phyloP scores from a whole-genome alignment of 2,113 vertebrate species.

The Nycticebus coucang region DNA sequence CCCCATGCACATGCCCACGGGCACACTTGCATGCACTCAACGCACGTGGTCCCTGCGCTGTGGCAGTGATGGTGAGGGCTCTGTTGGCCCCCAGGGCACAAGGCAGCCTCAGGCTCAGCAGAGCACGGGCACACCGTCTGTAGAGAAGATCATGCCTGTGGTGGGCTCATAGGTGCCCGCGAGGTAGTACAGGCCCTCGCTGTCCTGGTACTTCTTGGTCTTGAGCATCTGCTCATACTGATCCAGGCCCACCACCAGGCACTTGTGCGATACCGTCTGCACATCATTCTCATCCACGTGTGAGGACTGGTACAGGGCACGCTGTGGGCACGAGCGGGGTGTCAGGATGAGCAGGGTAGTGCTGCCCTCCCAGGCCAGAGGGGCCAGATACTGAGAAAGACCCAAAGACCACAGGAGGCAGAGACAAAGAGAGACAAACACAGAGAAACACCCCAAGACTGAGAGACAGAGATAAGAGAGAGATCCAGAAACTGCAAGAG shows the following conservation, averaged over 20 bases:
- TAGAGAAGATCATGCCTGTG: constrained; percentile 99
- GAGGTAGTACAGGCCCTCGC: constrained; percentile 99
- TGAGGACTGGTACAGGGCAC: constrained; percentile 98
- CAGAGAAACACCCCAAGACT: background rate
- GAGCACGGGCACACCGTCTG: constrained; percentile 96
- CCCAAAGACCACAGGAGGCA: background rate
- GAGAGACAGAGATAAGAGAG: too few relatives aligned
- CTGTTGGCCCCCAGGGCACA: constrained; percentile 52
- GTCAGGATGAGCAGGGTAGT: background rate
- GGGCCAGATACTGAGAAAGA: background rate
- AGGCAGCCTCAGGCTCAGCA: constrained; percentile 88
- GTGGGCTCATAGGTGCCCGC: constrained; percentile 99
- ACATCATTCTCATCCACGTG: constrained; percentile 99
- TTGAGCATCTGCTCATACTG: constrained; percentile 98
- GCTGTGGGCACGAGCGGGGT: constrained; percentile 82
- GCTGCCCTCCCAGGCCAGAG: background rate
- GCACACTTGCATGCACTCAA: constrained; percentile 49
- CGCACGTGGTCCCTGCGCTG: constrained; percentile 25
- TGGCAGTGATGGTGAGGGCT: constrained; percentile 79
- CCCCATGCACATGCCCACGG: background rate
- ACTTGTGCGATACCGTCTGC: constrained; percentile 99
- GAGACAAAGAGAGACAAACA: background rate
- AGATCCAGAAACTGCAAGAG: background rate
- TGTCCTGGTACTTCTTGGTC: constrained; percentile 98
- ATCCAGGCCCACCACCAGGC: constrained; percentile 97